A percentile compares a stretch with the other conserved stretches of the same genome.
These are phyloP conservation scores for Liasis olivaceus DNA, from an alignment of 2,797 vertebrate genomes.

Conservation along the genomic window DNA sequence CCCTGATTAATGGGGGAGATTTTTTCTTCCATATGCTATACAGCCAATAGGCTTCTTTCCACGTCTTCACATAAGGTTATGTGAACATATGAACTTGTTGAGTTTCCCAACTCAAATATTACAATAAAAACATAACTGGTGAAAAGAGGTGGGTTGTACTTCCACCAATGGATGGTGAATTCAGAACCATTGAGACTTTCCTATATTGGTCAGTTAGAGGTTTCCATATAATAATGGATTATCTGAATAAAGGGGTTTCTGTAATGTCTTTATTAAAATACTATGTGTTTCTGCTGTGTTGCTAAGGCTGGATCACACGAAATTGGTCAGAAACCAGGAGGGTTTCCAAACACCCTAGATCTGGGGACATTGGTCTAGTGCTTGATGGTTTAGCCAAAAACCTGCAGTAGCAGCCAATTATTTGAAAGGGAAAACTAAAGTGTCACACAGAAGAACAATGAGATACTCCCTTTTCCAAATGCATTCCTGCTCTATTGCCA, in stretches of 20 bases:
- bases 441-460: not conserved
- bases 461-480: not conserved
- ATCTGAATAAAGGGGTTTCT: not conserved
- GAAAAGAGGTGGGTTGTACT: not conserved
- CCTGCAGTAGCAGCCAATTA: not conserved
- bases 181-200: slow-evolving; percentile 33
- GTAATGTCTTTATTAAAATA: not conserved
- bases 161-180: not conserved
- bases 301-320: not conserved
- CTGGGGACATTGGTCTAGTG: not conserved
- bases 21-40: not conserved
- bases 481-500: not conserved
- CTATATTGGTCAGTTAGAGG: not conserved
- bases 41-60: slow-evolving; percentile 24
- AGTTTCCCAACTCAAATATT: slow-evolving; percentile 22
- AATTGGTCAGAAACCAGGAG: not conserved
- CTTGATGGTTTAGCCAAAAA: not conserved
- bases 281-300: not conserved
- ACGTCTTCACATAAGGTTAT: slow-evolving; percentile 36
- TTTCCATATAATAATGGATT: not conserved
- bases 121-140: not conserved
- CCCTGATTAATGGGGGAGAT: slow-evolving; percentile 36
- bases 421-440: not conserved
- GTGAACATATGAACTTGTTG: slow-evolving; percentile 28
- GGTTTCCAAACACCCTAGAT: not conserved